Evolutionary conservation across 2,113 vertebrate genomes (phyloP), one percentile per base, ranked within the genome.

Genomic region (Climacteris rufus): DNA sequence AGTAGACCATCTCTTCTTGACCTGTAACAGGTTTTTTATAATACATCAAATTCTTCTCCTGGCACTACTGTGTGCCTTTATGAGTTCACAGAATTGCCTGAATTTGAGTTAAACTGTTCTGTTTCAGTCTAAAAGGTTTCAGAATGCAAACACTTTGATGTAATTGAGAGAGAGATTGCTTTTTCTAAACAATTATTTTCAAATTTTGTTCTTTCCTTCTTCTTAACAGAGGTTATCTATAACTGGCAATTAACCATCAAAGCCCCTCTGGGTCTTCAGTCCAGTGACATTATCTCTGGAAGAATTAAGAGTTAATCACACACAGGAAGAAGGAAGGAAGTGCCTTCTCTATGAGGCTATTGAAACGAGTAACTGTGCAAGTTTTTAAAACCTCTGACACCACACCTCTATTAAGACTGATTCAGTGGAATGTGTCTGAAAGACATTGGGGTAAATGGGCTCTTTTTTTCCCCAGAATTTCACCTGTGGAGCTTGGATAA

Each of bases 181-280:
- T 95, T 87, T n/a, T 45, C 27, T 54, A 57, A 84, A 74, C 4
- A 11, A 4, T 17, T 83, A 13, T 75, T 78, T 93, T 44, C 17
- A 30, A 23, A 25, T 86, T 74, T 54, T 87, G 3, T 35, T 85
- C n/a, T 53, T 87, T 79, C 61, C 2, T 74, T 90, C 37, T 16
- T 53, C 45, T 89, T 30, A 79, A 77, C 15, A 90, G 53, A 87
- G 10, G 63, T 91, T 60, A 15, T 54, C 28, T 74, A 27, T 77
- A 97, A 95, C 76, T 97, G 75, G 24, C 60, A 97, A 93, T 97
- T 96, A 97, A 95, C 81, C 71, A 95, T 82, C 87, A 64, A 93
- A 77, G 56, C 7, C 33, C 56, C 17, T 76, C n/a, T 75, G 65
- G 15, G 25, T 80, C 45, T 90, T 93, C 35, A 68, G 35, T 84